Percentiles rank a stretch among this genome's conserved stretches.
Evolutionary conservation across 1,140 invertebrate genomes (phyloP).

Genomic region (Drosophila athabasca): DNA sequence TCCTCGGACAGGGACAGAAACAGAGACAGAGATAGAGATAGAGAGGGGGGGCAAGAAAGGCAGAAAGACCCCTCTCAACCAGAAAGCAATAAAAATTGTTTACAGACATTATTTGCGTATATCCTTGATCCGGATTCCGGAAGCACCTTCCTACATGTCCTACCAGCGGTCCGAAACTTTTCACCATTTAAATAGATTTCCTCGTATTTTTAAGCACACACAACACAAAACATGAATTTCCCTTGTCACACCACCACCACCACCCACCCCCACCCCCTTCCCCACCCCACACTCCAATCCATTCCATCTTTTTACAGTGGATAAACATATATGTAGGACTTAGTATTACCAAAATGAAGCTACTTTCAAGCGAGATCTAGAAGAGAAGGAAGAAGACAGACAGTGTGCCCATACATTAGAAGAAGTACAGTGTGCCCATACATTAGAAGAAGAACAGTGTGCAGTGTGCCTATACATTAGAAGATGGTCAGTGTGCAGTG

Average conservation of each 20-base stretch:
- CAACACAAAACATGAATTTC: slow-evolving; percentile 47
- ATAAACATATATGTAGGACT: no score
- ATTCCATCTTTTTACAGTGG: neutral
- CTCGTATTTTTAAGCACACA: slow-evolving; percentile 40
- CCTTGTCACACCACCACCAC: slow-evolving; percentile 3
- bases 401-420: no score
- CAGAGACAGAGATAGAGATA: slow-evolving; percentile 23
- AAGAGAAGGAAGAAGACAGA: no score
- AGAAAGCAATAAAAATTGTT: slow-evolving; percentile 83
- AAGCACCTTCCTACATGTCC: slow-evolving; percentile 73
- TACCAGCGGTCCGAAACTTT: slow-evolving; percentile 50
- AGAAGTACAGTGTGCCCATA: no score
- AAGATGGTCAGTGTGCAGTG: no score
- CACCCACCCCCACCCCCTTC: neutral
- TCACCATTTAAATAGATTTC: slow-evolving; percentile 71
- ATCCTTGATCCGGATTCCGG: slow-evolving; percentile 58
- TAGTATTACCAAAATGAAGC: no score
- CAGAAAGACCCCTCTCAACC: slow-evolving; percentile 26
- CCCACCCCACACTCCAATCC: no score
- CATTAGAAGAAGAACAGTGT: no score
- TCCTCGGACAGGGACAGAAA: slow-evolving; percentile 17
- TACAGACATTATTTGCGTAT: slow-evolving; percentile 77
- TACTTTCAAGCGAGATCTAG: no score
- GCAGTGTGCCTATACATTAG: no score
- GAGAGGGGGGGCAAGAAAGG: no score